Conservation (phyloP, 2,888 invertebrate genomes). For the Bhutanitis thaidina region DNA sequence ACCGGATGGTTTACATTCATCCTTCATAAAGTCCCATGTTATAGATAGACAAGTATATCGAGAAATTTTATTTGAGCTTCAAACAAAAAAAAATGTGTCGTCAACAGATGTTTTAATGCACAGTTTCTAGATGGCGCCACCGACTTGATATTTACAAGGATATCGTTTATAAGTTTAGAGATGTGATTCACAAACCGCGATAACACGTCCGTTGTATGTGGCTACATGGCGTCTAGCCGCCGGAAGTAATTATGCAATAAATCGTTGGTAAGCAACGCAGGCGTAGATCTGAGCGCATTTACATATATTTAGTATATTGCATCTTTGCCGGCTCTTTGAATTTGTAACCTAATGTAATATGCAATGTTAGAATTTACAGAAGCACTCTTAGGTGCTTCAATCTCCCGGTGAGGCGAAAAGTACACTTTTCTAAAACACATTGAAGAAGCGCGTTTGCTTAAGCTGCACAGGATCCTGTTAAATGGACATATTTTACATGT, state of each 20-base stretch:
- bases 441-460: too few species aligned
- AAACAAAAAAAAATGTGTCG: too few species aligned
- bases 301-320: slow-evolving; percentile 11
- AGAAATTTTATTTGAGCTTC: too few species aligned
- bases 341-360: neutral
- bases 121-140: slow-evolving; percentile 6
- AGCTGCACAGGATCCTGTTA: too few species aligned
- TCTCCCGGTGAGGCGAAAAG: too few species aligned
- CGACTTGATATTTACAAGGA: neutral
- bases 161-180: neutral
- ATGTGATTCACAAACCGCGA: slow-evolving; percentile 5
- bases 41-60: too few species aligned
- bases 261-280: slow-evolving; percentile 18
- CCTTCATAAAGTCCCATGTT: too few species aligned
- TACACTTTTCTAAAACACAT: too few species aligned
- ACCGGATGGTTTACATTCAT: too few species aligned
- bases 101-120: too few species aligned
- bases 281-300: slow-evolving; percentile 7
- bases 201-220: slow-evolving; percentile 12
- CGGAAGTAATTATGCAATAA: slow-evolving; percentile 33
- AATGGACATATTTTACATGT: too few species aligned
- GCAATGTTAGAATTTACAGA: neutral
- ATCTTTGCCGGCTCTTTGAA: slow-evolving; percentile 2
- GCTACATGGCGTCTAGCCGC: slow-evolving; percentile 20
- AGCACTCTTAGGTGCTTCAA: too few species aligned